Conservation (phyloP, 2,113 vertebrate genomes). For the Girardinichthys multiradiatus region DNA sequence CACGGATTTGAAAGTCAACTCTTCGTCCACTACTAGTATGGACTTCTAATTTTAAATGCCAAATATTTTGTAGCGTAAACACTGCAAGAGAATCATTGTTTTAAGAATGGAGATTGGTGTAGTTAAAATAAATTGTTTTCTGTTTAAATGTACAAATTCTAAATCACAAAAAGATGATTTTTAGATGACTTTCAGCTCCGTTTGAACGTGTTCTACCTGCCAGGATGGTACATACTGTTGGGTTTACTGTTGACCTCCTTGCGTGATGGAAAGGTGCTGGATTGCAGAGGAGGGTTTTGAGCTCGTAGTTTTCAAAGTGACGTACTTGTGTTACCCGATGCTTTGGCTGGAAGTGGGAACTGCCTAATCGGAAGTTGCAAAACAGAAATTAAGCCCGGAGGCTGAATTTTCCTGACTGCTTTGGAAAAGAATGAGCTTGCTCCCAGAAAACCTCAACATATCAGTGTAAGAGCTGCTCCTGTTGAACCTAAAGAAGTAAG, state of each 20-base stretch:
- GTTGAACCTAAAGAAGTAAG: not conserved
- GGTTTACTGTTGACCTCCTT: not conserved
- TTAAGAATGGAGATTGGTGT: not conserved
- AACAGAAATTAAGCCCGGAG: constrained; percentile 12
- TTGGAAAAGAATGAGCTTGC: not conserved
- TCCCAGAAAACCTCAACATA: not conserved
- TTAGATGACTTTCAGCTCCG: no score
- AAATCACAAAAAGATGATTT: no score
- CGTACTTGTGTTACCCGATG: not conserved
- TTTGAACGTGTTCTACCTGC: no score
- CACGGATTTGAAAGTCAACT: not conserved
- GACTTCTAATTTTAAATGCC: not conserved
- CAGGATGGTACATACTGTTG: no score
- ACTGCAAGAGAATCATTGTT: not conserved
- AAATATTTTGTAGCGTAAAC: not conserved
- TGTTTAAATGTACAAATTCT: no score
- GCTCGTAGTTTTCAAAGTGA: constrained; percentile 3
- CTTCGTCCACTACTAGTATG: constrained; percentile 8
- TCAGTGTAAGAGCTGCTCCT: not conserved
- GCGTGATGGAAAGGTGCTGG: constrained; percentile 8
- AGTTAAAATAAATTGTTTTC: no score
- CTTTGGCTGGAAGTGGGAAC: constrained; percentile 10
- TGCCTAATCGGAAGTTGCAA: constrained; percentile 17
- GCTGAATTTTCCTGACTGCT: constrained; percentile 1
- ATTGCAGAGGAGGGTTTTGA: not conserved